A percentile compares a stretch with the other conserved stretches of the same genome.
Evolutionary conservation across 2,113 vertebrate genomes (phyloP).

Genomic region (Dunckerocampus dactyliophorus): DNA sequence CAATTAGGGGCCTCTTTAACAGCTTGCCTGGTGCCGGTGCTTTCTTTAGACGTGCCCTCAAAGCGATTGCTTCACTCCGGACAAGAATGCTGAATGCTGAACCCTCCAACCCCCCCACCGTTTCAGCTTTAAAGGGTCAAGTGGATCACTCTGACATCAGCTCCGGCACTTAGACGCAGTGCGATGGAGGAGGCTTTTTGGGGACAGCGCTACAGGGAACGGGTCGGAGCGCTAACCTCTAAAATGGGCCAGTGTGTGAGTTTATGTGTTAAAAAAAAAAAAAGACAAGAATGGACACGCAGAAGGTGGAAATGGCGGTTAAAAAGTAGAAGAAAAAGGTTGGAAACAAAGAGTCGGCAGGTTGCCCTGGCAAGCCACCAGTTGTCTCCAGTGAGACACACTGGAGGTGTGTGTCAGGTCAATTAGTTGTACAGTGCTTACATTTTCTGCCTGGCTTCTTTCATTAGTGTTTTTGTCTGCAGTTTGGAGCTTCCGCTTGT

Average conservation of each 20-base stretch:
- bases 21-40: neutral
- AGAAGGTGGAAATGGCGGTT: constrained; percentile 17
- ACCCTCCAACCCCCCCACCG: neutral
- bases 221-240: constrained; percentile 43
- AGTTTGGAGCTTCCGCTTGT: constrained; percentile 34
- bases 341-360: constrained; percentile 1
- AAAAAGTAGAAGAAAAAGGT: constrained; percentile 11
- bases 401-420: constrained; percentile 65
- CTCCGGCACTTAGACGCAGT: constrained; percentile 44
- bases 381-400: constrained; percentile 37
- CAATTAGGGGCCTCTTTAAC: constrained; percentile 9
- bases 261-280: neutral
- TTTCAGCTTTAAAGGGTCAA: constrained; percentile 58
- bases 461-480: constrained; percentile 56
- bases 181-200: constrained; percentile 59
- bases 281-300: constrained; percentile 41
- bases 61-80: constrained; percentile 27
- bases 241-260: constrained; percentile 39
- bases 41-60: constrained; percentile 10
- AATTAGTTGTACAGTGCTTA: constrained; percentile 63
- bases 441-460: constrained; percentile 65
- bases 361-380: constrained; percentile 24
- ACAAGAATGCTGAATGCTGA: constrained; percentile 26
- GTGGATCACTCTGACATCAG: constrained; percentile 42
- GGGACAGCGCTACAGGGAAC: constrained; percentile 57